Conservation (phyloP, 2,888 invertebrate species). For the Ormyrus rosae region DNA sequence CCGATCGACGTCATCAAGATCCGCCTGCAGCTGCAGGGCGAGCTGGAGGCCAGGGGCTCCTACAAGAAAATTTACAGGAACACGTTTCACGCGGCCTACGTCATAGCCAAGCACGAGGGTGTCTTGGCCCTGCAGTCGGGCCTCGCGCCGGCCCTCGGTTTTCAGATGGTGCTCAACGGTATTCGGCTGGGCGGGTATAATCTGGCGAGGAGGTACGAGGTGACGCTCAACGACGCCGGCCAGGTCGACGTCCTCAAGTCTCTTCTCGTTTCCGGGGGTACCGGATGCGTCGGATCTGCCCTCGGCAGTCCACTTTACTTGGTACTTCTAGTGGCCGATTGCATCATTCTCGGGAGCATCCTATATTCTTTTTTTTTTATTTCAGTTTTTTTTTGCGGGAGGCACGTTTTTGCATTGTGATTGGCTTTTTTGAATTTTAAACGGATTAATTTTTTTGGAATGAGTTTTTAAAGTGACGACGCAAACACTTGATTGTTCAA, state of each 20-base stretch:
- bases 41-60: slow-evolving; percentile 84
- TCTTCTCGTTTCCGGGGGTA: slow-evolving; percentile 84
- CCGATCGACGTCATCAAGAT: slow-evolving; percentile 94
- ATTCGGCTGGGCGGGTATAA: slow-evolving; percentile 81
- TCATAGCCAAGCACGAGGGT: slow-evolving; percentile 90
- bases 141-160: slow-evolving; percentile 88
- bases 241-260: slow-evolving; percentile 82
- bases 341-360: too few species aligned
- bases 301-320: slow-evolving; percentile 92
- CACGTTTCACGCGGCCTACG: slow-evolving; percentile 86
- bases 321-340: slow-evolving; percentile 75
- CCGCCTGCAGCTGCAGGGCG: slow-evolving; percentile 94
- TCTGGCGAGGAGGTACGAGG: slow-evolving; percentile 67
- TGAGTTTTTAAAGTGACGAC: too few species aligned
- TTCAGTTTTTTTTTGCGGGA: too few species aligned
- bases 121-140: slow-evolving; percentile 87
- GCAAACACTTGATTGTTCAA: too few species aligned
- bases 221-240: slow-evolving; percentile 80
- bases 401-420: too few species aligned
- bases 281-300: slow-evolving; percentile 88
- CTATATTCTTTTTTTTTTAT: neutral
- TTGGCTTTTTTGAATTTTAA: too few species aligned
- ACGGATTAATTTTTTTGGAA: too few species aligned
- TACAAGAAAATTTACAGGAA: slow-evolving; percentile 86
- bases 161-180: slow-evolving; percentile 93